A percentile compares a stretch with the other conserved stretches of the same genome.
Conservation (phyloP, 2,888 invertebrate genomes). For the Ephialtes manifestator region DNA sequence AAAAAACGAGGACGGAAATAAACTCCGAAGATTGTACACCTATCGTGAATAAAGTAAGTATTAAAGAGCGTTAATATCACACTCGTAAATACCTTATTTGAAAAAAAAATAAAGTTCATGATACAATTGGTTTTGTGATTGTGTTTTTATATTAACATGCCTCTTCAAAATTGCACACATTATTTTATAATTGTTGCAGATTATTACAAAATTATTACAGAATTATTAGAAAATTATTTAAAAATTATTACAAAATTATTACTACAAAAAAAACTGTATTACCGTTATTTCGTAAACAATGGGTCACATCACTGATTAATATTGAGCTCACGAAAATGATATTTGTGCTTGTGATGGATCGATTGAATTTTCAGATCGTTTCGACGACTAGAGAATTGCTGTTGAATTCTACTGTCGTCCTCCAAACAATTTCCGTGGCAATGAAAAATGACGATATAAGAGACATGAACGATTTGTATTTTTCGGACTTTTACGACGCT, state of each 20-base stretch:
- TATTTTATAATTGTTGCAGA: no score
- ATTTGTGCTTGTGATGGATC: background rate
- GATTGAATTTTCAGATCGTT: conserved; percentile 76
- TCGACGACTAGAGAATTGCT: conserved; percentile 81
- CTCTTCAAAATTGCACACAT: no score
- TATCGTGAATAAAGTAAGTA: conserved; percentile 82
- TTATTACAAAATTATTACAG: no score
- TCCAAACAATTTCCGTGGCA: conserved; percentile 80
- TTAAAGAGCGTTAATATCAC: background rate
- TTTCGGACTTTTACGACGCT: conserved; percentile 80
- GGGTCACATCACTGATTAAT: background rate
- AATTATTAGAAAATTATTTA: no score
- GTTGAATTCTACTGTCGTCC: conserved; percentile 78
- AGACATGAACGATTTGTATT: conserved; percentile 84
- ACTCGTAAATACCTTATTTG: no score
- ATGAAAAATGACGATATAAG: conserved; percentile 84
- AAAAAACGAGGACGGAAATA: conserved; percentile 79
- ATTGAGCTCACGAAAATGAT: background rate
- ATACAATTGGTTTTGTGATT: no score
- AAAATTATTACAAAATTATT: no score
- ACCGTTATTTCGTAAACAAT: no score
- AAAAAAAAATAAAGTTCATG: no score
- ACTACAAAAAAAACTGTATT: no score
- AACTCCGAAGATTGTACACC: conserved; percentile 78
- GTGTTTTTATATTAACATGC: no score